These are phyloP conservation scores for Prunella fulvescens DNA, from an alignment of 2,113 vertebrate genomes.

Conservation along the genomic window DNA sequence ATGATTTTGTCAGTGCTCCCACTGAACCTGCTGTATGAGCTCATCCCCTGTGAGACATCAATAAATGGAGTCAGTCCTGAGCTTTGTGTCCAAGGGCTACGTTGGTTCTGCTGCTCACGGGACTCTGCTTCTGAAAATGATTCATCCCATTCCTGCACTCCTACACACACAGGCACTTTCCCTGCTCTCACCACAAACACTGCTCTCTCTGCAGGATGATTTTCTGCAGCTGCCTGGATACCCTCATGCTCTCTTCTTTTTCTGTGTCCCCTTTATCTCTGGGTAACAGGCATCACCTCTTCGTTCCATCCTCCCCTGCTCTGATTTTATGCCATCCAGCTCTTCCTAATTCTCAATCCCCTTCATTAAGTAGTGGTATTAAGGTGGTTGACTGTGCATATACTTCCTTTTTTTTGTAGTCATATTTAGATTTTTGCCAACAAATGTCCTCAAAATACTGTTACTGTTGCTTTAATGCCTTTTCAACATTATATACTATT, in stretches of 20 bases:
- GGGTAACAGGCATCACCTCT: background rate
- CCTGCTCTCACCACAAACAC: background rate
- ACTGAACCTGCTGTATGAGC: background rate
- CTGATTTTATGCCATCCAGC: background rate
- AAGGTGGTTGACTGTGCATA: background rate
- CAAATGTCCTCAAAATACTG: background rate
- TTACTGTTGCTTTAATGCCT: background rate
- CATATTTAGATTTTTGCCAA: background rate
- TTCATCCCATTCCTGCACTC: background rate
- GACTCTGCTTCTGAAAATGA: background rate
- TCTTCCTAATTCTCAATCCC: background rate
- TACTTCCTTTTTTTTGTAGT: background rate
- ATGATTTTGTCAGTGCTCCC: background rate
- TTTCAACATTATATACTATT: background rate
- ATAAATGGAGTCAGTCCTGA: background rate
- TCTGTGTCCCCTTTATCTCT: background rate
- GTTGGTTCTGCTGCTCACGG: background rate
- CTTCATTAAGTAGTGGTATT: slow-evolving; percentile 2
- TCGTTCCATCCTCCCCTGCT: background rate
- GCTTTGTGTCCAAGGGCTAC: background rate
- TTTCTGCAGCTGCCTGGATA: background rate
- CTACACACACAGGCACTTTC: slow-evolving; percentile 7
- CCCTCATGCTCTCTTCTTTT: background rate
- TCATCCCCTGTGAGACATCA: background rate
- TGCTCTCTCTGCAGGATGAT: background rate